Percentiles rank a stretch among this genome's conserved stretches.
Conservation (phyloP, 2,797 vertebrate genomes). For the Betta splendens region DNA sequence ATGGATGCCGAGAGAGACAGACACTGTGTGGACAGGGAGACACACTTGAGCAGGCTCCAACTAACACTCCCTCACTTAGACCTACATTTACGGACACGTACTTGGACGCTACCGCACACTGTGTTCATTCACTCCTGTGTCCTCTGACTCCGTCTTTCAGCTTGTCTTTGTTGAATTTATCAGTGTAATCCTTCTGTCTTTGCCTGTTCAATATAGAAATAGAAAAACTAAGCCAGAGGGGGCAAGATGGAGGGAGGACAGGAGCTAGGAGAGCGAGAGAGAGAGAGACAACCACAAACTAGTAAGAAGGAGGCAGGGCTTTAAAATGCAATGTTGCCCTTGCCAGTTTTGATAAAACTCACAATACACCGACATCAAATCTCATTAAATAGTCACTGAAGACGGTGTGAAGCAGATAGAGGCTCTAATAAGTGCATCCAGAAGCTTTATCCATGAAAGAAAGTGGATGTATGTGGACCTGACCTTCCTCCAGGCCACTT, state of each 20-base stretch:
- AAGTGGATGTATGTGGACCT: neutral
- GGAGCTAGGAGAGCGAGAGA: slow-evolving; percentile 15
- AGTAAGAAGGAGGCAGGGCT: slow-evolving; percentile 43
- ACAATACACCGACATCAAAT: slow-evolving; percentile 54
- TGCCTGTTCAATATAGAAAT: slow-evolving; percentile 51
- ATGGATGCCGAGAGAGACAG: neutral
- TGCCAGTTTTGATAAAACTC: slow-evolving; percentile 63
- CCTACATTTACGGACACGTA: neutral
- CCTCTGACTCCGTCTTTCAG: slow-evolving; percentile 49
- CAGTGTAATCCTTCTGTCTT: slow-evolving; percentile 56
- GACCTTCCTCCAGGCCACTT: slow-evolving; percentile 46
- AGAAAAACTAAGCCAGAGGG: slow-evolving; percentile 33
- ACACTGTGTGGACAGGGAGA: neutral
- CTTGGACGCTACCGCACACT: slow-evolving; percentile 3
- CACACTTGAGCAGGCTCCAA: slow-evolving; percentile 5
- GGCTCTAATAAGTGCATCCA: slow-evolving; percentile 17
- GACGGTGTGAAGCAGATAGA: slow-evolving; percentile 16
- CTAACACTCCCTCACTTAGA: slow-evolving; percentile 13
- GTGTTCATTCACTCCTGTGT: slow-evolving; percentile 27
- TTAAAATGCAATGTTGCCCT: slow-evolving; percentile 68
- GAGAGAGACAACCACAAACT: slow-evolving; percentile 32
- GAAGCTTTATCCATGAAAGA: neutral
- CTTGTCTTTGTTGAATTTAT: slow-evolving; percentile 57
- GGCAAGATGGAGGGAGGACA: neutral
- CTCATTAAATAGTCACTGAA: slow-evolving; percentile 56